phyloP scores from a whole-genome alignment of 30 jellyfish, hydroid and myxozoan species.

The Cassiopea andromeda region DNA sequence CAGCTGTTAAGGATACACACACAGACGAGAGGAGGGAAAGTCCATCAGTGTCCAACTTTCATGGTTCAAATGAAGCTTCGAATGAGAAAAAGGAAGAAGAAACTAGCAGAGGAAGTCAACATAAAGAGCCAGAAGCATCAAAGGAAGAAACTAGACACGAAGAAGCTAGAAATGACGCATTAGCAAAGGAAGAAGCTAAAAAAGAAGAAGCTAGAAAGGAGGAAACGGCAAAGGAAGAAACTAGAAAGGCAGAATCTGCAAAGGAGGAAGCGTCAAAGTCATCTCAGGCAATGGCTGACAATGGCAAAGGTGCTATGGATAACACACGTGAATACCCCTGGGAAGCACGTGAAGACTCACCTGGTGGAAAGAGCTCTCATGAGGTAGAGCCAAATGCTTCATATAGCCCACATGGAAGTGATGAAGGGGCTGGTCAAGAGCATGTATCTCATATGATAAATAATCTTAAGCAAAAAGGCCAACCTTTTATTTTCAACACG shows the following conservation, averaged over 20 bases:
- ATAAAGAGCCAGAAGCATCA: neutral
- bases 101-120: neutral
- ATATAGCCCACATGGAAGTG: neutral
- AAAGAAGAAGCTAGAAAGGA: conserved; percentile 9
- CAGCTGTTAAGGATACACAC: conserved; percentile 74
- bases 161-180: neutral
- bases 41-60: conserved; percentile 4
- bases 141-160: neutral
- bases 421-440: conserved; percentile 38
- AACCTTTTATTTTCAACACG: conserved; percentile 80
- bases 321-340: conserved; percentile 11
- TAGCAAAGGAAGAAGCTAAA: conserved; percentile 1
- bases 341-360: conserved; percentile 13
- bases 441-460: conserved; percentile 54
- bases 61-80: neutral
- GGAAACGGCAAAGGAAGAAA: neutral
- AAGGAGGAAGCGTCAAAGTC: neutral
- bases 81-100: no score
- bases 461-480: conserved; percentile 43
- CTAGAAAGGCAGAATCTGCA: neutral
- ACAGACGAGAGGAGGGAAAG: conserved; percentile 61
- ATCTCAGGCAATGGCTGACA: conserved; percentile 23
- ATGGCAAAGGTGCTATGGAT: conserved; percentile 19
- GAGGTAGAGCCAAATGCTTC: neutral
- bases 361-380: neutral